Evolutionary conservation across 2,797 vertebrate species (phyloP).

Genomic region (Bufotes viridis): DNA sequence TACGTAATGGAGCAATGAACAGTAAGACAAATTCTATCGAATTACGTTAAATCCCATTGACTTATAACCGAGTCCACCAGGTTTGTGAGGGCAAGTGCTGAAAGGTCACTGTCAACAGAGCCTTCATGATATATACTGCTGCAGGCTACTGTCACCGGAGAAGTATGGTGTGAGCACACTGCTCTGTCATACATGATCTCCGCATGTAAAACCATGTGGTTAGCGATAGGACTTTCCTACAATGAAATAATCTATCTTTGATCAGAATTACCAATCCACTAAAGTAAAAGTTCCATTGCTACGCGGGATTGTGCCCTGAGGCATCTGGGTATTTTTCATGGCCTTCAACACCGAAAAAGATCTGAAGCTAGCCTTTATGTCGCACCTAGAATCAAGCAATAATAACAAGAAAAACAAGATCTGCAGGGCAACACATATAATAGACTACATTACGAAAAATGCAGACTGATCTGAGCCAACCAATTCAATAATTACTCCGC

Average conservation of each 20-base stretch:
- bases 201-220: neutral
- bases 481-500: slow-evolving; percentile 55
- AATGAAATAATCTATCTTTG: neutral
- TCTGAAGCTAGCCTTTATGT: slow-evolving; percentile 31
- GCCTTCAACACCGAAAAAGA: neutral
- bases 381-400: slow-evolving; percentile 26
- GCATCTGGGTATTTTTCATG: neutral
- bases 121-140: no score
- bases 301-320: neutral
- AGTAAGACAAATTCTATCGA: no score
- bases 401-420: slow-evolving; percentile 35
- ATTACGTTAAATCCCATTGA: no score
- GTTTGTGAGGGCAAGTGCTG: no score
- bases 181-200: neutral
- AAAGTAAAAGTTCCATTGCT: neutral
- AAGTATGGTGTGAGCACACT: neutral
- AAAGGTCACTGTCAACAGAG: no score
- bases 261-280: no score
- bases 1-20: no score
- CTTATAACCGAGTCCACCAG: no score
- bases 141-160: no score
- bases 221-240: neutral
- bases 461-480: slow-evolving; percentile 43
- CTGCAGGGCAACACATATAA: slow-evolving; percentile 44
- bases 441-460: slow-evolving; percentile 43